Evolutionary conservation across 2,113 vertebrate genomes (phyloP).

Genomic region (Harpagus bidentatus): DNA sequence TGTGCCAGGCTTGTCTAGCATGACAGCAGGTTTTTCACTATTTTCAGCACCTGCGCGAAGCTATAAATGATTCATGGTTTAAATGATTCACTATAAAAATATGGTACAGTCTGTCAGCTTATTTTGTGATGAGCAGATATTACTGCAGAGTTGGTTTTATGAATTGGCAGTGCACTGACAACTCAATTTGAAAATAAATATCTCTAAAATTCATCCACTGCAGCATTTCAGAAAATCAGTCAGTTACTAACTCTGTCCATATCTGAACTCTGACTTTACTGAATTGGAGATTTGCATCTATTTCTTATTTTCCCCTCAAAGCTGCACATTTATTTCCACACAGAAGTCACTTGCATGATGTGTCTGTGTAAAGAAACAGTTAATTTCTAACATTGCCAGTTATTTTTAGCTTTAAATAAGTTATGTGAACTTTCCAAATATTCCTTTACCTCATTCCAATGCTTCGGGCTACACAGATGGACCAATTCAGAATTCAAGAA

Average conservation of each 20-base stretch:
- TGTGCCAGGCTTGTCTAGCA: slow-evolving; percentile 27
- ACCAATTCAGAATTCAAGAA: slow-evolving; percentile 52
- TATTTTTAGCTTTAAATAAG: slow-evolving; percentile 55
- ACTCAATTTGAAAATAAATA: slow-evolving; percentile 58
- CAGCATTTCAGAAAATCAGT: slow-evolving; percentile 20
- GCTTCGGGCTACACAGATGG: slow-evolving; percentile 43
- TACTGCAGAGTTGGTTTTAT: slow-evolving; percentile 38
- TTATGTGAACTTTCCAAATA: slow-evolving; percentile 42
- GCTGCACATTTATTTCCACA: neutral
- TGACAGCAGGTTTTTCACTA: slow-evolving; percentile 20
- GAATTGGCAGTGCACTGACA: slow-evolving; percentile 45
- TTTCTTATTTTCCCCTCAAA: slow-evolving; percentile 9
- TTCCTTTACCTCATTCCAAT: slow-evolving; percentile 40
- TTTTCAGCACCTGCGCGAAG: slow-evolving; percentile 51
- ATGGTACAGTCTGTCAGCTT: slow-evolving; percentile 27
- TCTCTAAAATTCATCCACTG: neutral
- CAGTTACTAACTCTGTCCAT: neutral
- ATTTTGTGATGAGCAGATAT: slow-evolving; percentile 44
- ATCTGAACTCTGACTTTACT: neutral
- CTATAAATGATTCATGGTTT: slow-evolving; percentile 53
- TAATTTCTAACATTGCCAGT: neutral
- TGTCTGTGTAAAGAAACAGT: slow-evolving; percentile 26
- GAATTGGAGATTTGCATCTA: neutral
- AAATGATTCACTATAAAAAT: slow-evolving; percentile 58
- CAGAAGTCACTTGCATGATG: neutral